Conservation (phyloP, 2,797 vertebrate genomes). For the Cheracebus regulus region DNA sequence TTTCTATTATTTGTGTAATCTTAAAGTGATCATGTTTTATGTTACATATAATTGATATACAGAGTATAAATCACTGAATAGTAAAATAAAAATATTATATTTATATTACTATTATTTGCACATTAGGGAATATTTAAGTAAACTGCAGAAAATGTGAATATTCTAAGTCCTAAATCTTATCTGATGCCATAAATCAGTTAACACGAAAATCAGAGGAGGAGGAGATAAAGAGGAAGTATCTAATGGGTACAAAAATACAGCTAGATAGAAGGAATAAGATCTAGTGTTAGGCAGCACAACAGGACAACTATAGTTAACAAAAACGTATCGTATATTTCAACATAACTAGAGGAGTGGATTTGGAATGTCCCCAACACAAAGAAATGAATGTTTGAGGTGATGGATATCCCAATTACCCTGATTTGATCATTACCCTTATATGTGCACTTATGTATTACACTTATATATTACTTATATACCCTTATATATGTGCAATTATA, state of each 20-base stretch:
- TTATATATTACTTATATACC: too few relatives aligned
- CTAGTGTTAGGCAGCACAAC: not conserved
- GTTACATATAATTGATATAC: not conserved
- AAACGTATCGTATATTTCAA: not conserved
- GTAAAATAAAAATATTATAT: not conserved
- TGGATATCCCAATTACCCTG: not conserved
- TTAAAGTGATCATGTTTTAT: not conserved
- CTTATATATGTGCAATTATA: too few relatives aligned
- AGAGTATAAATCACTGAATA: not conserved
- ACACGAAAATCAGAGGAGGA: not conserved
- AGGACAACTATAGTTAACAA: not conserved
- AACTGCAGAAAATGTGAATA: not conserved
- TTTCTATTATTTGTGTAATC: not conserved
- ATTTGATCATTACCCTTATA: not conserved
- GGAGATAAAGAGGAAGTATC: not conserved
- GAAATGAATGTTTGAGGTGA: not conserved
- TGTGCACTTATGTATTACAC: too few relatives aligned
- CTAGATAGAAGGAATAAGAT: not conserved
- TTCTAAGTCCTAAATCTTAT: not conserved
- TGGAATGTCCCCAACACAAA: not conserved
- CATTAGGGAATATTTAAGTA: not conserved
- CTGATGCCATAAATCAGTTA: not conserved
- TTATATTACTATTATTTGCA: not conserved
- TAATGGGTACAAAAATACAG: not conserved
- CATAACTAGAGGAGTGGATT: not conserved